These are phyloP conservation scores for Branchellion lobata DNA, from an alignment of 2,888 invertebrate species.

Conservation along the genomic window DNA sequence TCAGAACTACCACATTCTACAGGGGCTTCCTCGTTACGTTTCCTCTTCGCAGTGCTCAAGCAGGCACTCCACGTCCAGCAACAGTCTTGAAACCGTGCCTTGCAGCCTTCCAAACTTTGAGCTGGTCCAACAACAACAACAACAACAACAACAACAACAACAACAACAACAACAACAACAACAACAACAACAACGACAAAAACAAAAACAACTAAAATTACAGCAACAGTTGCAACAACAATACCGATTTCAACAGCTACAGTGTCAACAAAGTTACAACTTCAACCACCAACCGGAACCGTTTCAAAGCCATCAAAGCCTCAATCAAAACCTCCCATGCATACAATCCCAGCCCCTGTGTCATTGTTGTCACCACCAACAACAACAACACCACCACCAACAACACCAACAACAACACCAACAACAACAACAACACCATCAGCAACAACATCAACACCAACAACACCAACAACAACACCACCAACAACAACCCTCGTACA, in stretches of 20 bases:
- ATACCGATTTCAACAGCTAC: no score
- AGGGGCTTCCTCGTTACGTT: neutral
- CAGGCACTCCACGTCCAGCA: neutral
- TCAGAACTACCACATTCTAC: neutral
- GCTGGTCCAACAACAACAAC: no score
- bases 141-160: no score
- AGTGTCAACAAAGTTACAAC: no score
- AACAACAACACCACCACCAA: neutral
- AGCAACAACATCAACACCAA: neutral
- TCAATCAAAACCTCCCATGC: neutral
- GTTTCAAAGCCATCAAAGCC: no score
- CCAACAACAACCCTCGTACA: neutral
- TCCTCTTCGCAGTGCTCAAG: neutral
- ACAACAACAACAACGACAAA: no score
- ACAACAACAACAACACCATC: neutral
- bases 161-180: no score
- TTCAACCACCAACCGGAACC: no score
- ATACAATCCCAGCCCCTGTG: neutral
- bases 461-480: neutral
- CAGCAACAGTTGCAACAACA: neutral
- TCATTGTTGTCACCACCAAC: neutral
- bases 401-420: neutral
- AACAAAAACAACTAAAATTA: neutral
- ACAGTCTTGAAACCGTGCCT: neutral
- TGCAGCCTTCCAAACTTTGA: no score